Conservation (phyloP, 2,797 vertebrate species). For the Carapus acus region DNA sequence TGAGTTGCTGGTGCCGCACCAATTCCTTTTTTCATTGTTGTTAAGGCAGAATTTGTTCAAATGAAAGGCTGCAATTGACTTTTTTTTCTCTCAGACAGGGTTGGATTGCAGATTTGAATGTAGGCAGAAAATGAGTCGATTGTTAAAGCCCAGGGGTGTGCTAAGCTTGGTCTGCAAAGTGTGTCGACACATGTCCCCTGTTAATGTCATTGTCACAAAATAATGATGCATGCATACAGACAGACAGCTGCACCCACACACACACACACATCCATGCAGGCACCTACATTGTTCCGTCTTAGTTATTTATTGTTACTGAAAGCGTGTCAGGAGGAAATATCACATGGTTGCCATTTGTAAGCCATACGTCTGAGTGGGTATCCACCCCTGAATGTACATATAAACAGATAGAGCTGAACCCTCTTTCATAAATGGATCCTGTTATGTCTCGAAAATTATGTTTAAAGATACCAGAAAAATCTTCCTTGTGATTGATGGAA, state of each 20-base stretch:
- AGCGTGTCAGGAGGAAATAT: constrained; percentile 17
- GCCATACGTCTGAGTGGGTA: constrained; percentile 23
- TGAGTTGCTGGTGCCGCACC: constrained; percentile 38
- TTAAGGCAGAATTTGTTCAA: constrained; percentile 26
- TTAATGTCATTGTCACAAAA: constrained; percentile 53
- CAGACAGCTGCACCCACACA: constrained; percentile 24
- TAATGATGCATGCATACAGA: constrained; percentile 50
- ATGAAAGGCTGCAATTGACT: constrained; percentile 39
- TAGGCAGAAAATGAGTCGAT: constrained; percentile 50
- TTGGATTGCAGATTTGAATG: constrained; percentile 45
- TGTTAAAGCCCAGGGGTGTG: constrained; percentile 54
- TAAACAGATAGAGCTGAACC: constrained; percentile 24
- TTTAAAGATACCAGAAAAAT: constrained; percentile 42
- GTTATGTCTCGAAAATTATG: constrained; percentile 48
- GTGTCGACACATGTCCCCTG: constrained; percentile 51
- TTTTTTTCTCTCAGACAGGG: constrained; percentile 28
- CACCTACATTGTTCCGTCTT: constrained; percentile 18
- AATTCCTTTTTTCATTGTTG: constrained; percentile 7
- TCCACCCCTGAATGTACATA: constrained; percentile 27
- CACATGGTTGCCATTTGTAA: constrained; percentile 13
- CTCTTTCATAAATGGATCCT: constrained; percentile 50
- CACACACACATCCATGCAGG: not conserved
- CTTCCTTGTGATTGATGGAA: constrained; percentile 54
- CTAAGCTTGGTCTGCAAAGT: constrained; percentile 54
- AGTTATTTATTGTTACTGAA: constrained; percentile 22